Percentiles rank a stretch among this genome's conserved stretches.
phyloP scores from a whole-genome alignment of 2,888 invertebrate genomes.

The Tetragnatha montana region DNA sequence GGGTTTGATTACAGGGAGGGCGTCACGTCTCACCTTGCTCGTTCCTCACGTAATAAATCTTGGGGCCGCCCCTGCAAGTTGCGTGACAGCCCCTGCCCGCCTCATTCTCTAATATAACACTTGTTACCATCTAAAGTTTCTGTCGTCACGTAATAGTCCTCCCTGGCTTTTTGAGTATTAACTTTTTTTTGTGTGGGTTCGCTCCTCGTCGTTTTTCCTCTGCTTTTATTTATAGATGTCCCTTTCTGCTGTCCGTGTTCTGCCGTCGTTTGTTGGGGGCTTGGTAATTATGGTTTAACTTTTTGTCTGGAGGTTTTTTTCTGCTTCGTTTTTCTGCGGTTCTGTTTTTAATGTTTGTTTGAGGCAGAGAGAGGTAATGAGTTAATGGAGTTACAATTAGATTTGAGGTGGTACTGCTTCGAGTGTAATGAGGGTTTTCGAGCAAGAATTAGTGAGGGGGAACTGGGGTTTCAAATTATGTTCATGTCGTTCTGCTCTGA shows the following conservation, averaged over 20 bases:
- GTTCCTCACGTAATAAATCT: slow-evolving; percentile 70
- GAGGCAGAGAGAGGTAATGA: neutral
- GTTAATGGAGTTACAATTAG: neutral
- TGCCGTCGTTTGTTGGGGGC: slow-evolving; percentile 37
- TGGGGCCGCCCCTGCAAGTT: neutral
- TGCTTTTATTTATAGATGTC: slow-evolving; percentile 10
- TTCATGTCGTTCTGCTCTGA: too few species aligned
- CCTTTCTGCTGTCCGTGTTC: slow-evolving; percentile 5
- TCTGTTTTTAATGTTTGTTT: neutral
- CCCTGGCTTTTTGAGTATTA: slow-evolving; percentile 31
- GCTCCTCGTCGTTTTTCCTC: slow-evolving; percentile 21
- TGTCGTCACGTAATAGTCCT: slow-evolving; percentile 69
- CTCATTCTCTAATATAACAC: slow-evolving; percentile 67
- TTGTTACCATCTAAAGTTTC: slow-evolving; percentile 71
- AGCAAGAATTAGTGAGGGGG: neutral
- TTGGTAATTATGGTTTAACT: slow-evolving; percentile 52
- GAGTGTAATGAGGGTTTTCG: neutral
- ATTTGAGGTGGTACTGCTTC: neutral
- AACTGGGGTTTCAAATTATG: too few species aligned
- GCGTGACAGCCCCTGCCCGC: slow-evolving; percentile 28
- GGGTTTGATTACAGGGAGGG: slow-evolving; percentile 68
- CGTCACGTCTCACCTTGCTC: slow-evolving; percentile 68
- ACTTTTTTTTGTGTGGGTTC: slow-evolving; percentile 24
- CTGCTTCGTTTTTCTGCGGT: neutral
- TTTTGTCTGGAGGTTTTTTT: slow-evolving; percentile 9